Evolutionary conservation across 2,113 vertebrate species (phyloP).

Genomic region (Rhodinocichla rosea): DNA sequence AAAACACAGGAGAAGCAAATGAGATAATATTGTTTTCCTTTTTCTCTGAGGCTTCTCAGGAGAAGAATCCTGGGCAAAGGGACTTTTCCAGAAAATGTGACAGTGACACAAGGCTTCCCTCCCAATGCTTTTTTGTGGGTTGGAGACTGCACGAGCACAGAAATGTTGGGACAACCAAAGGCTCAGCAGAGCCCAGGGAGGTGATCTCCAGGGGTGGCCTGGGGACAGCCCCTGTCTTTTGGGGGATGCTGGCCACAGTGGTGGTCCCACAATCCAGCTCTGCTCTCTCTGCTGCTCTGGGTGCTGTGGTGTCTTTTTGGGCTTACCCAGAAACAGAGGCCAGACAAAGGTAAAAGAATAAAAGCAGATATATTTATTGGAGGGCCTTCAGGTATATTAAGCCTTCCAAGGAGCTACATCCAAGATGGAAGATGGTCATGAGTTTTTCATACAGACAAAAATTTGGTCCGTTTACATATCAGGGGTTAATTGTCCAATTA

Average conservation of each 20-base stretch:
- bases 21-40: too few species aligned
- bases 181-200: neutral
- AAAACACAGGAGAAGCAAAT: too few species aligned
- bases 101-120: too few species aligned
- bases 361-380: neutral
- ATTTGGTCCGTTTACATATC: neutral
- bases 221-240: neutral
- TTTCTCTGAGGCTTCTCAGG: too few species aligned
- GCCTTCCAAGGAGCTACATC: neutral
- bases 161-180: accelerated
- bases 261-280: accelerated
- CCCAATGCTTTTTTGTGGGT: too few species aligned
- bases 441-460: neutral
- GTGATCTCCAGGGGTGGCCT: neutral
- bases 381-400: neutral
- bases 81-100: too few species aligned
- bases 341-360: neutral
- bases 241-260: accelerated
- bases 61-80: too few species aligned
- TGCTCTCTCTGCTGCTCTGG: neutral
- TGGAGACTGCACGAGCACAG: accelerated
- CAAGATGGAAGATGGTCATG: accelerated
- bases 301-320: neutral
- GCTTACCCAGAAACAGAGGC: neutral
- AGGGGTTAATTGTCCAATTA: neutral